phyloP scores from a whole-genome alignment of 2,797 vertebrate species.

The Knipowitschia caucasica region DNA sequence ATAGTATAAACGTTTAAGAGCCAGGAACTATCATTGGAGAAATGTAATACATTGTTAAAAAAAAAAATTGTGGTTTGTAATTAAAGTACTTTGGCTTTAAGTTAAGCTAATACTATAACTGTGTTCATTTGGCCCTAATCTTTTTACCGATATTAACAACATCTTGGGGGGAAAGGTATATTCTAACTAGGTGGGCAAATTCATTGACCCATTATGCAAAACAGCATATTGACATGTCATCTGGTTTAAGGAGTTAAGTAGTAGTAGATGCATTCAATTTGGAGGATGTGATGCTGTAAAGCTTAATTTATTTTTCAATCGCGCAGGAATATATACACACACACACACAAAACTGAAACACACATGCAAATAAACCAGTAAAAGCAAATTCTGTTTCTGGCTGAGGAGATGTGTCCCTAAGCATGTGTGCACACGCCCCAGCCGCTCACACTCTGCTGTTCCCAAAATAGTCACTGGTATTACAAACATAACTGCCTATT shows the following conservation, averaged over 20 bases:
- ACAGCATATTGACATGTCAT: slow-evolving; percentile 14
- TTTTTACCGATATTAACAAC: too few species aligned
- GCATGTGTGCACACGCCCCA: slow-evolving; percentile 45
- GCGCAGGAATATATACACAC: not conserved
- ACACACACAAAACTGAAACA: slow-evolving; percentile 10
- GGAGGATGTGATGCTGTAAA: not conserved
- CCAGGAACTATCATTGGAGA: too few species aligned
- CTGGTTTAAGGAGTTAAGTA: not conserved
- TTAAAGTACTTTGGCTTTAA: too few species aligned
- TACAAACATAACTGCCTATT: slow-evolving; percentile 55
- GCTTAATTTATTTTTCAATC: slow-evolving; percentile 9
- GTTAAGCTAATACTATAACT: too few species aligned
- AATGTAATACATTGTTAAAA: too few species aligned
- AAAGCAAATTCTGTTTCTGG: not conserved
- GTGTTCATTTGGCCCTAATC: too few species aligned
- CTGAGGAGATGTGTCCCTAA: slow-evolving; percentile 39
- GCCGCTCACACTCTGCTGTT: slow-evolving; percentile 29
- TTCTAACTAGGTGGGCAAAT: too few species aligned
- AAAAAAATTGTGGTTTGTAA: too few species aligned
- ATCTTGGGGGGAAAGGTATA: too few species aligned
- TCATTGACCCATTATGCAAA: slow-evolving; percentile 6
- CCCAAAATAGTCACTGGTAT: slow-evolving; percentile 61
- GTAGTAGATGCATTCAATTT: slow-evolving; percentile 10
- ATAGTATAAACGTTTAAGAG: too few species aligned
- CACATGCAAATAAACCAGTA: slow-evolving; percentile 26